Base-by-base conservation (phyloP, 2,113 vertebrate genomes). In the Austrofundulus limnaeus region DNA sequence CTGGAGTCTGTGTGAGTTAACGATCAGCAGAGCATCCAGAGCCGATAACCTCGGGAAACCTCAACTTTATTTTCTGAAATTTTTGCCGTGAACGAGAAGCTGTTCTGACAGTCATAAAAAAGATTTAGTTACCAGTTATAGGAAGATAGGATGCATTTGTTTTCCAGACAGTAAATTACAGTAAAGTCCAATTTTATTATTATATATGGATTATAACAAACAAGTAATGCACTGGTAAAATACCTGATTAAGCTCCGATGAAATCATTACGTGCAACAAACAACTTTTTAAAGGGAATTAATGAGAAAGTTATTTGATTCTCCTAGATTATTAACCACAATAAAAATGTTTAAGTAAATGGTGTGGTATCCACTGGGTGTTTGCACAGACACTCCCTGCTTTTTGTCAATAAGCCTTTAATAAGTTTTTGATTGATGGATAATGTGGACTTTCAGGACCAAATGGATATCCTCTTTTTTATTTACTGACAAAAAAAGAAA, bases 91-190 rank as follows among this genome's bases (percentile, higher is more conserved):
- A 14, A 14, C 4, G 7, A 24, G 23, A 24, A 49, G 5, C 14
- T 4, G 21, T 2, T 23, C 23, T 49, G 21, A 8, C 24, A 5
- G 21, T 15, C 5, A 12, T 23, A 48, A 21, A 14, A 14, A 23
- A 15, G 24, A 15, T 15, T 23, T 15, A 28, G 25, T 28, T 7
- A 28, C 7, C 3, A 28, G 25, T 28, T 28, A 28, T 28, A 28
- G 11, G 17, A 47, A 21, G 34, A 16, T 21, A 17, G 0, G 0
- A 1, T 0, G 21, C 31, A 25, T 51, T 59, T 65, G 4, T 45
- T 59, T 47, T 59, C 21, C 31, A 20, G 34, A 59, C n/a, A 24
- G 9, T 41, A 10, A 13, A 64, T 13, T 25, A 59, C n/a, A 24
- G 9, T 41, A 10, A 13, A 64, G 16, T 25, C 12, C 28, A 31